phyloP scores from a whole-genome alignment of 2,113 vertebrate species.

The Lathamus discolor region DNA sequence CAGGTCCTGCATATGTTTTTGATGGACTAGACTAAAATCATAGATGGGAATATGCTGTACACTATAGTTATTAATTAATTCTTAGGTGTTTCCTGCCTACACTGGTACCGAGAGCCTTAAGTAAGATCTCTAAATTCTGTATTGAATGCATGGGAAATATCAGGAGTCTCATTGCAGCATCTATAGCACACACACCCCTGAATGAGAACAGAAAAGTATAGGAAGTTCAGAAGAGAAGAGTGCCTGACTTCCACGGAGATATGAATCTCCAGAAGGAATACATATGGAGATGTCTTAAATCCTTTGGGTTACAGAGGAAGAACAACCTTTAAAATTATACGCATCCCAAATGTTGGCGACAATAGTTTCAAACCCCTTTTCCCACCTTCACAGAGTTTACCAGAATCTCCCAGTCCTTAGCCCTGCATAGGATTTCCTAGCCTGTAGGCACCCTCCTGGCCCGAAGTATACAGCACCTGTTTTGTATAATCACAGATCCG shows the following conservation, averaged over 20 bases:
- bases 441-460: background rate
- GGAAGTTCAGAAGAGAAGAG: background rate
- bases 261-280: background rate
- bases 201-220: background rate
- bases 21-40: background rate
- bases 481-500: background rate
- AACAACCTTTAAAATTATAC: background rate
- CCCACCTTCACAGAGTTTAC: background rate
- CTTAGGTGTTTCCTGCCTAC: background rate
- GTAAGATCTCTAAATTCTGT: background rate
- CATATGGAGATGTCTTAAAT: background rate
- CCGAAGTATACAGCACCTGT: background rate
- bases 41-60: background rate
- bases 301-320: background rate
- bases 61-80: background rate
- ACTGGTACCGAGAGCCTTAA: background rate
- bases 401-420: background rate
- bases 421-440: background rate
- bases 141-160: background rate
- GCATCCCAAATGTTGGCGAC: background rate
- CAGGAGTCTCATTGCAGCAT: background rate
- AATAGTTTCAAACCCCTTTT: background rate
- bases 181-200: background rate
- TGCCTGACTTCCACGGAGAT: background rate
- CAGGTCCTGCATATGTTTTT: background rate